Conservation (phyloP, 2,797 vertebrate genomes). For the Mormyrus proboscirostris region DNA sequence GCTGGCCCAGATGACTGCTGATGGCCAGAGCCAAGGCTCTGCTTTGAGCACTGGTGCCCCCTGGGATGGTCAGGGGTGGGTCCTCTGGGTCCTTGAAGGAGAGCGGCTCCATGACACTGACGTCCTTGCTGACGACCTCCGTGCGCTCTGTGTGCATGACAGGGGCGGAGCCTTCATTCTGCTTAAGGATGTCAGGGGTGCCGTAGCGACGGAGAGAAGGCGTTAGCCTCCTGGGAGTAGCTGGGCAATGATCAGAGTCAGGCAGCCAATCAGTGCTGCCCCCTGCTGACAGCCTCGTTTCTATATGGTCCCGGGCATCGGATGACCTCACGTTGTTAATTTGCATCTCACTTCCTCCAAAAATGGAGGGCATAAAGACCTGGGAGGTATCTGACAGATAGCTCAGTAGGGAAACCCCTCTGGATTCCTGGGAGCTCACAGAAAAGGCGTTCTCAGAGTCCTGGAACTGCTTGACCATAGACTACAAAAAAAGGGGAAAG, state of each 20-base stretch:
- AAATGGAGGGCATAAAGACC: conserved; percentile 25
- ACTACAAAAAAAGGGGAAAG: conserved; percentile 42
- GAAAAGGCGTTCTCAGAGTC: conserved; percentile 55
- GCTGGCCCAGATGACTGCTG: conserved; percentile 56
- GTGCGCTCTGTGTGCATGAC: conserved; percentile 14
- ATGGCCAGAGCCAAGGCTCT: conserved; percentile 38
- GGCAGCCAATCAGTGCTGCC: conserved; percentile 39
- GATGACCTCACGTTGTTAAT: conserved; percentile 35
- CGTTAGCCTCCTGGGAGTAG: conserved; percentile 33
- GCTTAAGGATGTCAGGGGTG: conserved; percentile 66
- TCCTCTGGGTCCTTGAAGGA: not conserved
- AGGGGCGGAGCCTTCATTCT: conserved; percentile 36
- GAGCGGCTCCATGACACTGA: conserved; percentile 32
- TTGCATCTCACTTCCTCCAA: conserved; percentile 21
- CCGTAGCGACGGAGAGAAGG: conserved; percentile 44
- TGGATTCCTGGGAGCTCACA: conserved; percentile 48
- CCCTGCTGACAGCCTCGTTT: conserved; percentile 44
- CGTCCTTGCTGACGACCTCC: conserved; percentile 47
- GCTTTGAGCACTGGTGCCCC: conserved; percentile 36
- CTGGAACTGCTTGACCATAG: conserved; percentile 66
- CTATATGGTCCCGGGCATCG: conserved; percentile 42
- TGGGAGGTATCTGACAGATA: conserved; percentile 62
- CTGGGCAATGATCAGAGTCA: conserved; percentile 20
- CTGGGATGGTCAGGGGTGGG: conserved; percentile 33
- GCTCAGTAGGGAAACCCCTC: conserved; percentile 71